phyloP scores from a whole-genome alignment of 2,797 vertebrate species.

The Valencia hispanica region DNA sequence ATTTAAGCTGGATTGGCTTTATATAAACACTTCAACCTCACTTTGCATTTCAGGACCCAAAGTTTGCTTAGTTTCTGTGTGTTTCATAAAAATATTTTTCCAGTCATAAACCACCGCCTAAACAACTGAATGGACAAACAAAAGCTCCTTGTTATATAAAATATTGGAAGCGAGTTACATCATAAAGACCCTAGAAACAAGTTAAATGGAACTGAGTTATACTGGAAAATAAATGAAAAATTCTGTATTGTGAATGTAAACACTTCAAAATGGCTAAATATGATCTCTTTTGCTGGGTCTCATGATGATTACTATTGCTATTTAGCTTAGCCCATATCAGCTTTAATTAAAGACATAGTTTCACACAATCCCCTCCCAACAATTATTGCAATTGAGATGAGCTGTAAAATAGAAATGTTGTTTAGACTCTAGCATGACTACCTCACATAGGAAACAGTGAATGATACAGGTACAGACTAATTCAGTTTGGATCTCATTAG shows the following conservation, averaged over 20 bases:
- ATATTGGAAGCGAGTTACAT: not conserved
- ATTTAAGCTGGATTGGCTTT: not conserved
- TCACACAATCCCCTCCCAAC: not conserved
- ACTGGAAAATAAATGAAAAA: not conserved
- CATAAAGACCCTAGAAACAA: not conserved
- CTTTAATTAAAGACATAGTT: not conserved
- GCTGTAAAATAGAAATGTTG: no score
- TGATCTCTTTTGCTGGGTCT: not conserved
- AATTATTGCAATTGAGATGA: no score
- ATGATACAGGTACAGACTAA: no score
- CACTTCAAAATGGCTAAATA: not conserved
- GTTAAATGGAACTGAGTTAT: not conserved
- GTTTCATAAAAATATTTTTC: not conserved
- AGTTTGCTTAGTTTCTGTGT: not conserved
- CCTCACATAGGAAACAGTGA: no score
- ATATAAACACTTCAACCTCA: not conserved
- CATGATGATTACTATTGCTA: not conserved
- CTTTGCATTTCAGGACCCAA: not conserved
- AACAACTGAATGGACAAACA: not conserved
- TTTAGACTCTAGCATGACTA: no score
- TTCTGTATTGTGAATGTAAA: not conserved
- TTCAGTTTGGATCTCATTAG: no score
- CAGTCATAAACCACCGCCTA: not conserved
- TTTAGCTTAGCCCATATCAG: not conserved
- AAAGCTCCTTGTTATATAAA: not conserved